These are phyloP conservation scores for Macrotis lagotis DNA, from an alignment of 2,113 vertebrate genomes.

Conservation along the genomic window DNA sequence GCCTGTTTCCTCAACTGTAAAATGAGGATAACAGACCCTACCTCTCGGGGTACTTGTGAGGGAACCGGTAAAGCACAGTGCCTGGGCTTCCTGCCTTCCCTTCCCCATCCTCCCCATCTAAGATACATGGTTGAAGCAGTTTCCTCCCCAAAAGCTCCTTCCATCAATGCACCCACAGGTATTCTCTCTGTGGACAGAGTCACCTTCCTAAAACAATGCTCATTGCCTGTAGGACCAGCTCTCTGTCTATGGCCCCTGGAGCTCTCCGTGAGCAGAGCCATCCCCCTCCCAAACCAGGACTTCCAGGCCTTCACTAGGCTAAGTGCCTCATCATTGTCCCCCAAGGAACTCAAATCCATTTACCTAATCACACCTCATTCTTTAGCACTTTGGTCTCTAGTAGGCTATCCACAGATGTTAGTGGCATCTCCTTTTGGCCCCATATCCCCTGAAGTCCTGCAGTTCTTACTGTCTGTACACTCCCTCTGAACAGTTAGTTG, in stretches of 20 bases:
- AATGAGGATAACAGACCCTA: background rate
- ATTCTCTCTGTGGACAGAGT: background rate
- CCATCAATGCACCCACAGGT: background rate
- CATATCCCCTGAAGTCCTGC: background rate
- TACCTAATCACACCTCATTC: background rate
- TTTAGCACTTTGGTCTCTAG: background rate
- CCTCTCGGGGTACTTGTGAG: background rate
- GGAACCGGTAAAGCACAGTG: too few species aligned
- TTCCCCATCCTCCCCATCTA: background rate
- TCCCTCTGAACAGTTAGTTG: conserved; percentile 12
- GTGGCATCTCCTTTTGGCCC: background rate
- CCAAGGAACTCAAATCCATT: background rate
- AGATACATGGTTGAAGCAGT: background rate
- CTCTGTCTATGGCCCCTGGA: conserved; percentile 3
- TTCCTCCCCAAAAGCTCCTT: background rate
- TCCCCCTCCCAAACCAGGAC: background rate
- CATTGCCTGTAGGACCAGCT: background rate
- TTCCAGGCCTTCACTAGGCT: conserved; percentile 8
- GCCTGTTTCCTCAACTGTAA: background rate
- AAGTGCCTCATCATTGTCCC: background rate
- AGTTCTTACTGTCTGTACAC: background rate
- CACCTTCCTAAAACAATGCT: too few species aligned
- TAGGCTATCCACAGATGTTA: background rate
- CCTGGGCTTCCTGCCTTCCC: background rate
- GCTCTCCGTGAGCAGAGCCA: conserved; percentile 20